These are phyloP conservation scores for Acanthopleura granulata DNA, from an alignment of 2,888 invertebrate species.

Conservation along the genomic window DNA sequence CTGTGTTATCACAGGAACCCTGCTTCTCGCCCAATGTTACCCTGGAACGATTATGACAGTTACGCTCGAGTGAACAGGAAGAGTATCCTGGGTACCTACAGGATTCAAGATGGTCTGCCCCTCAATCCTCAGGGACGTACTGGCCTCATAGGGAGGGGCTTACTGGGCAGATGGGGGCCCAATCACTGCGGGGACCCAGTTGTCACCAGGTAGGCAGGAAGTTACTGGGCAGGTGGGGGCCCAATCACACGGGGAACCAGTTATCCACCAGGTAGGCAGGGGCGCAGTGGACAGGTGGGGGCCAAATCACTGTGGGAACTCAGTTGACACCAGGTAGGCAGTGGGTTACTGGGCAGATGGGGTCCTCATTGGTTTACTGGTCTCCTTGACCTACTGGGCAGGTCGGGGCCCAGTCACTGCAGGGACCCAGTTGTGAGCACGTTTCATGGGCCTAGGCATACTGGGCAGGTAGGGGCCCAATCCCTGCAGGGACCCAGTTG, in stretches of 20 bases:
- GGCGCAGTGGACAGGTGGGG: slow-evolving; percentile 62
- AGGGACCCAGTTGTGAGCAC: no score
- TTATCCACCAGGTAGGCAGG: no score
- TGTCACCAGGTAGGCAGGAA: slow-evolving; percentile 50
- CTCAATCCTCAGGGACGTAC: slow-evolving; percentile 63
- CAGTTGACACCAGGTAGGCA: slow-evolving; percentile 52
- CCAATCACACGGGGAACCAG: no score
- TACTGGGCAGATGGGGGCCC: slow-evolving; percentile 63
- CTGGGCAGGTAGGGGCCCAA: slow-evolving; percentile 65
- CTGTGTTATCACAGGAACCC: slow-evolving; percentile 20
- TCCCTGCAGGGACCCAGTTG: slow-evolving; percentile 55
- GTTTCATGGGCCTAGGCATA: no score
- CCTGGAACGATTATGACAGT: slow-evolving; percentile 45
- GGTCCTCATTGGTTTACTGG: no score
- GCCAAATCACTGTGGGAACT: slow-evolving; percentile 59
- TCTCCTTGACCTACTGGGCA: slow-evolving; percentile 57
- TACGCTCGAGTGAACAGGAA: slow-evolving; percentile 77
- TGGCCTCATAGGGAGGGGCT: slow-evolving; percentile 58
- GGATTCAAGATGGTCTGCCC: slow-evolving; percentile 57
- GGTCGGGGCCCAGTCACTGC: slow-evolving; percentile 63
- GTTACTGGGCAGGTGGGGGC: no score
- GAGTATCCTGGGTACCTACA: slow-evolving; percentile 81
- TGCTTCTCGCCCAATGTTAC: slow-evolving; percentile 13
- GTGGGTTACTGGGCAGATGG: no score
- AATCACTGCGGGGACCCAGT: slow-evolving; percentile 60